These are phyloP conservation scores for Patella ulyssiponensis DNA, from an alignment of 2,888 invertebrate species.

Conservation along the genomic window DNA sequence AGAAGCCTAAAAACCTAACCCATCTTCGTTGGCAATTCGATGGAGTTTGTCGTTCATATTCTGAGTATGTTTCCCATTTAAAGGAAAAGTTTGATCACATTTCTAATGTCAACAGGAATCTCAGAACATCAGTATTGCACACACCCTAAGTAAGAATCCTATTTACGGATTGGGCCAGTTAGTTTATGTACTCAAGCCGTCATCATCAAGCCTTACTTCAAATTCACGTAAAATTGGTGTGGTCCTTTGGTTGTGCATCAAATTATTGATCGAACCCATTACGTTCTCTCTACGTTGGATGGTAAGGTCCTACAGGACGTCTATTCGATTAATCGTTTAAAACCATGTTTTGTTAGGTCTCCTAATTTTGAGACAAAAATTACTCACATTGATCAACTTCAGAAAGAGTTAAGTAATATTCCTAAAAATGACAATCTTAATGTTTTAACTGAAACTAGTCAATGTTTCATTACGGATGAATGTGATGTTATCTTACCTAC, in stretches of 20 bases:
- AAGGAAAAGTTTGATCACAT: conserved; percentile 2
- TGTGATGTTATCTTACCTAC: background rate
- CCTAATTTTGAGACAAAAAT: background rate
- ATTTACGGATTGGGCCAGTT: background rate
- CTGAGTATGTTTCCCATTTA: background rate
- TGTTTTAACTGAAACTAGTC: background rate
- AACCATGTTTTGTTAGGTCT: conserved; percentile 1
- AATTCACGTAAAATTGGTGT: background rate
- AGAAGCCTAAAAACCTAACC: background rate
- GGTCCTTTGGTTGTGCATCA: conserved; percentile 4
- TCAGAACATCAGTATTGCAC: conserved; percentile 3
- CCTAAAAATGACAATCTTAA: background rate
- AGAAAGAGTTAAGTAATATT: background rate
- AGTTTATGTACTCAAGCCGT: background rate
- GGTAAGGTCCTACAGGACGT: background rate
- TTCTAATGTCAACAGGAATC: background rate
- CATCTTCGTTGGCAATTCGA: background rate
- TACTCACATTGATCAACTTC: background rate
- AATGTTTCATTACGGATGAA: background rate
- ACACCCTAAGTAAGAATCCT: background rate
- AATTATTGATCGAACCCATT: conserved; percentile 8
- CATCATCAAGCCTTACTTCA: background rate
- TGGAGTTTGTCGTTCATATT: background rate
- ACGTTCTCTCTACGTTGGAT: background rate
- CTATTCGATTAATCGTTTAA: background rate